Evolutionary conservation across 2,888 invertebrate species (phyloP).

Genomic region (Parnassius orleans): DNA sequence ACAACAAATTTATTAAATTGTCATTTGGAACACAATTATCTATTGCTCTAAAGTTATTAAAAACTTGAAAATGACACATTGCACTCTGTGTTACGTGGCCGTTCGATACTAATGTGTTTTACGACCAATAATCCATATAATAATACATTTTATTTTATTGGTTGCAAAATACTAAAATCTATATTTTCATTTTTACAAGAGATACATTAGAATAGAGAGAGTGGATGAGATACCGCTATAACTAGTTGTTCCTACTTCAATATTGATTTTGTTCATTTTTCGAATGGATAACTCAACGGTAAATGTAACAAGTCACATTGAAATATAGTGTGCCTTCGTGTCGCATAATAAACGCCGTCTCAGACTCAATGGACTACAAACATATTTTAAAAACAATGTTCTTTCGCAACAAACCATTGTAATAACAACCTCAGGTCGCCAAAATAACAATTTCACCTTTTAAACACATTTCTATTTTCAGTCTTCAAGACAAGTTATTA

Average conservation of each 20-base stretch:
- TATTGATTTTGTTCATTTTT: slow-evolving; percentile 49
- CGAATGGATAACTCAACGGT: slow-evolving; percentile 49
- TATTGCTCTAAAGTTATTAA: not conserved
- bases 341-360: slow-evolving; percentile 16
- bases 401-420: slow-evolving; percentile 22
- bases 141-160: not conserved
- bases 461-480: too few relatives aligned
- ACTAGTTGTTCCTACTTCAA: slow-evolving; percentile 30
- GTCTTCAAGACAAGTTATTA: too few relatives aligned
- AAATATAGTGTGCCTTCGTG: slow-evolving; percentile 39
- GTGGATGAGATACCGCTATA: slow-evolving; percentile 41
- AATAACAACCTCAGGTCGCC: not conserved
- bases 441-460: not conserved
- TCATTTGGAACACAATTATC: slow-evolving; percentile 2
- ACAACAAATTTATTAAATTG: slow-evolving; percentile 24
- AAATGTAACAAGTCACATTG: slow-evolving; percentile 51
- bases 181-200: too few relatives aligned
- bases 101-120: not conserved
- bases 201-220: too few relatives aligned
- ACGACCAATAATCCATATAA: slow-evolving; percentile 1
- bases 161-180: too few relatives aligned
- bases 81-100: slow-evolving; percentile 6
- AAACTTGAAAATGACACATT: not conserved
- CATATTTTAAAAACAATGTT: slow-evolving; percentile 20
- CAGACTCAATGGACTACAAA: slow-evolving; percentile 33